Base-by-base conservation (phyloP, 2,888 invertebrate species). In the Mamestra brassicae region DNA sequence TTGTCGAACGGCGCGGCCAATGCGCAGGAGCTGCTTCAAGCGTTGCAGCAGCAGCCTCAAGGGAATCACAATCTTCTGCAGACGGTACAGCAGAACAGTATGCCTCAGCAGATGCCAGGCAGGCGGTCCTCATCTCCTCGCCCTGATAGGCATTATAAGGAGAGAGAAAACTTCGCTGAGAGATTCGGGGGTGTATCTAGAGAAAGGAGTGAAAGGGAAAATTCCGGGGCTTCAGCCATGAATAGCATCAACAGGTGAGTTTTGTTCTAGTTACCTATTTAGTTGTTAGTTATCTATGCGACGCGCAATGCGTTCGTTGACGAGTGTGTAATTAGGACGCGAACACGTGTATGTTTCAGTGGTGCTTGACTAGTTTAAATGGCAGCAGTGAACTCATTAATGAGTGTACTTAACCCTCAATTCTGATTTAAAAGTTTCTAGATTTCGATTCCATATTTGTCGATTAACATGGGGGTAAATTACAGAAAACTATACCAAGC, bases 1-100 rank as follows among this genome's bases (percentile, higher is more conserved):
- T 97, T 98, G 82, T 97, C 98, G 58, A 98, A 97, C 89, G 97
- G 97, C 61, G 96, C 97, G 60, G 96, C 97, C 62, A 97, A 98
- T 85, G 97, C 97, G 15, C 98, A 98, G 90, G 98, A 98, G 90
- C 93, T 98, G 78, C 95, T 98, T 36, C 98, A 98, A 90, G 98
- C 98, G 5, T 94, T 98, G 90, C 98, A 98, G 45, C 94, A 84
- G 58, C 97, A 84, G 67, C 97, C 98, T 57, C 95, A 94, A 88
- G 90, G 89, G 69, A 97, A 97, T 80, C 96, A 96, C 85, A 95
- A 93, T 70, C 92, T 97, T 72, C 93, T 96, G 84, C 95, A 96
- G 83, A 96, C 96, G 36, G 96, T 96, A 0, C 96, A 96, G 83
- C 95, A 97, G 91, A 95, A 96, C 82, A 96, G 84, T 88, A 91